Conservation (phyloP, 1,140 invertebrate species). For the Drosophila novamexicana region DNA sequence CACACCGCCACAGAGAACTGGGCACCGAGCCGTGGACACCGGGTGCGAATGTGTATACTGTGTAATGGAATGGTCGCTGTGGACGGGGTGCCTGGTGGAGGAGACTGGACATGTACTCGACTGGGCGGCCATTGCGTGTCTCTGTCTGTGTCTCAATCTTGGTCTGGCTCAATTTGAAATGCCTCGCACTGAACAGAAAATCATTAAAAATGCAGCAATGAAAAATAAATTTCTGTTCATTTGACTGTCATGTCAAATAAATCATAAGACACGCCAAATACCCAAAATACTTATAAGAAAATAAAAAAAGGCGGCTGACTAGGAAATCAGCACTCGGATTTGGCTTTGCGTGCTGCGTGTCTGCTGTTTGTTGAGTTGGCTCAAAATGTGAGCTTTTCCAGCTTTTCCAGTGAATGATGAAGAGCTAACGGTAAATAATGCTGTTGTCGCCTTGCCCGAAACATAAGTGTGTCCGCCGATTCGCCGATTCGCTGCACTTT, state of each 20-base stretch:
- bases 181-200: constrained; percentile 40
- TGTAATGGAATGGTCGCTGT: not conserved
- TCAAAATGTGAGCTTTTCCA: constrained; percentile 7
- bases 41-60: not conserved
- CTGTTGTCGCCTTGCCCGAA: constrained; percentile 56
- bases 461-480: constrained; percentile 8
- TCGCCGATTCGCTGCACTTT: constrained; percentile 43
- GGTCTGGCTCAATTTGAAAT: constrained; percentile 44
- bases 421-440: constrained; percentile 77
- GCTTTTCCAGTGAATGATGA: constrained; percentile 50
- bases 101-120: constrained; percentile 4
- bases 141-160: constrained; percentile 39
- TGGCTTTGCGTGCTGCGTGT: constrained; percentile 62
- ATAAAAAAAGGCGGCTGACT: constrained; percentile 19
- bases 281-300: constrained; percentile 28
- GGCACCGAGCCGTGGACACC: constrained; percentile 3
- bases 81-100: not conserved
- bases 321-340: constrained; percentile 36
- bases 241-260: constrained; percentile 79
- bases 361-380: constrained; percentile 23
- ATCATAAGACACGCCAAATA: constrained; percentile 74
- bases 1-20: constrained; percentile 18
- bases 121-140: constrained; percentile 50
- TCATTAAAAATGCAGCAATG: constrained; percentile 73
- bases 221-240: constrained; percentile 76